Conservation (phyloP, 2,888 invertebrate genomes). For the Polia nebulosa region DNA sequence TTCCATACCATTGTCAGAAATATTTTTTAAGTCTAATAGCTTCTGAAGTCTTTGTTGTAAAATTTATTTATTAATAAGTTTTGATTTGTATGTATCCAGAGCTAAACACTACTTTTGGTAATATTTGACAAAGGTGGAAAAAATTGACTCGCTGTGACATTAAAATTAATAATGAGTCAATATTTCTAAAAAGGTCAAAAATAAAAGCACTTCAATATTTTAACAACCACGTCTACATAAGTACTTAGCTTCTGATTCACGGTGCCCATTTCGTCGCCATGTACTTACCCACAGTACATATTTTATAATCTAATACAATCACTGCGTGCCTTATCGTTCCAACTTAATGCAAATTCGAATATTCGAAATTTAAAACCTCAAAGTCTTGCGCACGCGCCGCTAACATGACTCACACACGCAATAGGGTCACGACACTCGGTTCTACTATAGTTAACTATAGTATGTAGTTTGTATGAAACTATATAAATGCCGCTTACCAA, state of each 20-base stretch:
- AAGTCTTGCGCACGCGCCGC: slow-evolving; percentile 86
- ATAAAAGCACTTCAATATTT: slow-evolving; percentile 21
- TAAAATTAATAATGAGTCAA: not conserved
- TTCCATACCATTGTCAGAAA: not conserved
- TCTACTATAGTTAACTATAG: slow-evolving; percentile 72
- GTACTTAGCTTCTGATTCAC: slow-evolving; percentile 39
- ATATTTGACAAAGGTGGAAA: not conserved
- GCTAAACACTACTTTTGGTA: not conserved
- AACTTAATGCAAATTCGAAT: slow-evolving; percentile 79
- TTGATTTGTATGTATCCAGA: not conserved
- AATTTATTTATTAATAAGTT: not conserved
- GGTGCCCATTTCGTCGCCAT: slow-evolving; percentile 25
- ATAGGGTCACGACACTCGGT: slow-evolving; percentile 88
- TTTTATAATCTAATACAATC: slow-evolving; percentile 67
- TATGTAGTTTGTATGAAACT: slow-evolving; percentile 71
- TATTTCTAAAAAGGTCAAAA: slow-evolving; percentile 13
- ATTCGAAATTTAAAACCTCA: slow-evolving; percentile 88
- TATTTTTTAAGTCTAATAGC: not conserved
- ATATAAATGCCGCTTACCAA: slow-evolving; percentile 80
- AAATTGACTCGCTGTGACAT: not conserved
- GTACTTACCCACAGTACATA: slow-evolving; percentile 36
- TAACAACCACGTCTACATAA: slow-evolving; percentile 9
- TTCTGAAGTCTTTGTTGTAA: not conserved
- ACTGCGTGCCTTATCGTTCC: slow-evolving; percentile 80
- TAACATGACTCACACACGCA: slow-evolving; percentile 87